phyloP scores from a whole-genome alignment of 1,140 invertebrate species.

The Laupala kohalensis region DNA sequence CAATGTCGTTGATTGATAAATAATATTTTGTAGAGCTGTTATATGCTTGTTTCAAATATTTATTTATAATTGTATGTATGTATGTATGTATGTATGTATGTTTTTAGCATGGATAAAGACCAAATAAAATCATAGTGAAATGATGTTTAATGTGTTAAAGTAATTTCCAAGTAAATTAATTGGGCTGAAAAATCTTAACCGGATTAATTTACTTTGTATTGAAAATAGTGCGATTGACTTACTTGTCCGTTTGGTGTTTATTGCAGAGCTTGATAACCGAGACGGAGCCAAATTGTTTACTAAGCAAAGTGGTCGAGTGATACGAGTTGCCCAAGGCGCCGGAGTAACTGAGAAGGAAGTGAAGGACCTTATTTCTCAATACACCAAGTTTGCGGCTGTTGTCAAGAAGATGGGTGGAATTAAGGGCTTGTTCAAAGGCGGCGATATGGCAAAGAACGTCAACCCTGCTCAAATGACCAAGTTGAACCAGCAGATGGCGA shows the following conservation, averaged over 20 bases:
- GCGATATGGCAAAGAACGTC: slow-evolving; percentile 97
- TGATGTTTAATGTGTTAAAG: too few species aligned
- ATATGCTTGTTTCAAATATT: too few species aligned
- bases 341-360: slow-evolving; percentile 94
- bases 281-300: slow-evolving; percentile 96
- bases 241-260: too few species aligned
- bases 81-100: neutral
- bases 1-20: too few species aligned
- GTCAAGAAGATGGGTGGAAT: slow-evolving; percentile 99
- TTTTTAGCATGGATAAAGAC: too few species aligned
- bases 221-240: too few species aligned
- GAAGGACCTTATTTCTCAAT: slow-evolving; percentile 93
- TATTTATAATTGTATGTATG: too few species aligned
- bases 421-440: slow-evolving; percentile 95
- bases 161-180: too few species aligned
- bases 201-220: too few species aligned
- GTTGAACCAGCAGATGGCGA: slow-evolving; percentile 98
- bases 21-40: too few species aligned
- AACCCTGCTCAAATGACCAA: slow-evolving; percentile 98
- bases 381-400: slow-evolving; percentile 98
- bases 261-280: slow-evolving; percentile 77
- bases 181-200: too few species aligned
- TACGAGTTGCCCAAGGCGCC: slow-evolving; percentile 85
- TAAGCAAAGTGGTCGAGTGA: slow-evolving; percentile 75
- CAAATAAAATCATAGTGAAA: too few species aligned